phyloP scores from a whole-genome alignment of 1,140 invertebrate species.

The Colletes gigas region DNA sequence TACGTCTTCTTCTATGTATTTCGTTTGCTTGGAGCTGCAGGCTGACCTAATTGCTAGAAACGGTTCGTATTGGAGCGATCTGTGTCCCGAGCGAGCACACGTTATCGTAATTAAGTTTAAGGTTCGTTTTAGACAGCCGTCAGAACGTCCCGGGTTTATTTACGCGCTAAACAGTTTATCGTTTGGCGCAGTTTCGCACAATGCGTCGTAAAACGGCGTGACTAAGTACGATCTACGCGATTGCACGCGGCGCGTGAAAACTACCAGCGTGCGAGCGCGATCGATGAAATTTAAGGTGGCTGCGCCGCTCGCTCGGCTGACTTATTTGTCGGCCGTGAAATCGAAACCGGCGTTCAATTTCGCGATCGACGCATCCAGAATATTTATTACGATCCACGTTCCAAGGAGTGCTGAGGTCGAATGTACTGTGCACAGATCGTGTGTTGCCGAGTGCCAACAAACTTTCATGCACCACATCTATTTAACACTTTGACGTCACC shows the following conservation, averaged over 20 bases:
- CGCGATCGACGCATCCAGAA: background rate
- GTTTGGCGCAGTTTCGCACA: constrained; percentile 6
- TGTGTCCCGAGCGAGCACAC: background rate
- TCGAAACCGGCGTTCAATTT: constrained; percentile 11
- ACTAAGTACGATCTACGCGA: constrained; percentile 24
- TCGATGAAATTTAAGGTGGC: constrained; percentile 17
- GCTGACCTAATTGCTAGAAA: too few species aligned
- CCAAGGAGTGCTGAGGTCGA: too few species aligned
- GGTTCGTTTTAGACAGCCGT: background rate
- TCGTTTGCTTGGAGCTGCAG: too few species aligned
- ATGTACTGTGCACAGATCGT: too few species aligned
- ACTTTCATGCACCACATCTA: too few species aligned
- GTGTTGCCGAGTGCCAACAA: too few species aligned
- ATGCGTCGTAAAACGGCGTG: constrained; percentile 32
- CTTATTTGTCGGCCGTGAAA: background rate
- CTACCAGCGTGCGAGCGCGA: too few species aligned
- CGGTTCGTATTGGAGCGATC: background rate
- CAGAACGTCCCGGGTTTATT: background rate
- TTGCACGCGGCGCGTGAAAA: background rate
- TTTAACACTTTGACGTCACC: too few species aligned
- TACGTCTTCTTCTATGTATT: too few species aligned
- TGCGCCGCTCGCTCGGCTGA: background rate
- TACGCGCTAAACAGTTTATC: constrained; percentile 25
- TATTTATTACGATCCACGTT: background rate
- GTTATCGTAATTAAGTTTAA: constrained; percentile 9